These are phyloP conservation scores for Amphipoea lucens DNA, from an alignment of 2,888 invertebrate species.

Conservation along the genomic window DNA sequence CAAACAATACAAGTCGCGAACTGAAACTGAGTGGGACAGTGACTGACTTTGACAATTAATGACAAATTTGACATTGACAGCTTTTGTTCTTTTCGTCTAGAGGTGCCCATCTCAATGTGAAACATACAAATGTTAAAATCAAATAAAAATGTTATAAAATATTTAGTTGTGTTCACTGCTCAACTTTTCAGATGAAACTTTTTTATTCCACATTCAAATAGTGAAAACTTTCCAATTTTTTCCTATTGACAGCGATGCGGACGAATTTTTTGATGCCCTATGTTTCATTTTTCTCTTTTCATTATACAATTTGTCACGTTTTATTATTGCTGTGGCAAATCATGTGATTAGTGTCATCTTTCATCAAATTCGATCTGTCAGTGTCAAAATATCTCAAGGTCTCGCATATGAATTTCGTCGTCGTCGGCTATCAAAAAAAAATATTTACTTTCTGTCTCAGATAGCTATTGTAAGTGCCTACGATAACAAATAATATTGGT, in stretches of 20 bases:
- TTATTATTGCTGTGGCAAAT: conserved; percentile 23
- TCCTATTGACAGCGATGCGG: background rate
- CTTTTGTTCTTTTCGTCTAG: background rate
- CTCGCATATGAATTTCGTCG: conserved; percentile 42
- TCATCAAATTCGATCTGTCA: conserved; percentile 43
- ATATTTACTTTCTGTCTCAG: conserved; percentile 58
- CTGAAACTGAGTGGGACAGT: conserved; percentile 15
- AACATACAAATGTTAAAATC: conserved; percentile 3
- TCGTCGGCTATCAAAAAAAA: conserved; percentile 46
- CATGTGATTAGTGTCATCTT: conserved; percentile 33
- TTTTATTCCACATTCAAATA: background rate
- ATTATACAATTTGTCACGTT: conserved; percentile 11
- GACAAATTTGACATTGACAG: conserved; percentile 14
- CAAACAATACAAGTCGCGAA: conserved; percentile 36
- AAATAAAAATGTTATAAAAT: background rate
- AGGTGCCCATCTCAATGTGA: background rate
- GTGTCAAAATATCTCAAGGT: conserved; percentile 61
- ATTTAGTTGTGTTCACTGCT: background rate
- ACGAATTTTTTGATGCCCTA: background rate
- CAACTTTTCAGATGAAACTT: background rate
- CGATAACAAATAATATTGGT: conserved; percentile 43
- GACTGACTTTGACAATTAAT: conserved; percentile 17
- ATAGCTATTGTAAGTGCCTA: conserved; percentile 35
- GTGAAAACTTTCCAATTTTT: background rate
- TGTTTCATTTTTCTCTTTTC: background rate